Conservation (phyloP, 2,888 invertebrate species). For the Argyresthia albistria region DNA sequence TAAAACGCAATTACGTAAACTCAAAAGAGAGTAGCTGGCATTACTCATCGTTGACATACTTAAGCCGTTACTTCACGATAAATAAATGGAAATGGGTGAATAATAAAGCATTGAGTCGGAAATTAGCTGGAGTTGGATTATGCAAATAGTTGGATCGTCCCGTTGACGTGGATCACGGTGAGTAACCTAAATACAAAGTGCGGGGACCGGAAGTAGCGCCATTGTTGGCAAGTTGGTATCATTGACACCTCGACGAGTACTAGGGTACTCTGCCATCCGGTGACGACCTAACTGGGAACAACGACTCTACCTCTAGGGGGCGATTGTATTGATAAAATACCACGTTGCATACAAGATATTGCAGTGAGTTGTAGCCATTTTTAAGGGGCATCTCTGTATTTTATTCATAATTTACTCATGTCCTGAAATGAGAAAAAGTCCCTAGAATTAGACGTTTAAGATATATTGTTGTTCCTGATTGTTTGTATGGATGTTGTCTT, state of each 20-base stretch:
- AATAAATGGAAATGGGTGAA: constrained; percentile 7
- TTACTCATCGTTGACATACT: not conserved
- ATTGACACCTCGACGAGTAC: constrained; percentile 53
- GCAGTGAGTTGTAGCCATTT: too few relatives aligned
- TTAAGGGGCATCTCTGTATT: too few relatives aligned
- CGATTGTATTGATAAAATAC: not conserved
- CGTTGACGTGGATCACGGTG: constrained; percentile 50
- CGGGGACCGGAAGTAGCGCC: constrained; percentile 55
- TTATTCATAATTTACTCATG: too few relatives aligned
- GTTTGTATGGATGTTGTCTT: too few relatives aligned
- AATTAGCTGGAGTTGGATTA: not conserved
- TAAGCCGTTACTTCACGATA: constrained; percentile 5
- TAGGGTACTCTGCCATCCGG: constrained; percentile 43
- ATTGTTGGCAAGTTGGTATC: constrained; percentile 56
- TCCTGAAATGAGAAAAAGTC: too few relatives aligned
- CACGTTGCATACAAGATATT: too few relatives aligned
- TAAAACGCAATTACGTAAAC: not conserved
- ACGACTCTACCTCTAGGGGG: not conserved
- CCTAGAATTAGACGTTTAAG: too few relatives aligned
- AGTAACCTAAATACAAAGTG: constrained; percentile 70
- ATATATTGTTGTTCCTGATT: too few relatives aligned
- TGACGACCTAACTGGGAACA: constrained; percentile 43
- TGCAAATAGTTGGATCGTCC: not conserved
- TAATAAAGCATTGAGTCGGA: not conserved
- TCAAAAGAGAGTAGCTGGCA: not conserved